A percentile compares a stretch with the other conserved stretches of the same genome.
Conservation (phyloP, 2,888 invertebrate genomes). For the Synergus gifuensis region DNA sequence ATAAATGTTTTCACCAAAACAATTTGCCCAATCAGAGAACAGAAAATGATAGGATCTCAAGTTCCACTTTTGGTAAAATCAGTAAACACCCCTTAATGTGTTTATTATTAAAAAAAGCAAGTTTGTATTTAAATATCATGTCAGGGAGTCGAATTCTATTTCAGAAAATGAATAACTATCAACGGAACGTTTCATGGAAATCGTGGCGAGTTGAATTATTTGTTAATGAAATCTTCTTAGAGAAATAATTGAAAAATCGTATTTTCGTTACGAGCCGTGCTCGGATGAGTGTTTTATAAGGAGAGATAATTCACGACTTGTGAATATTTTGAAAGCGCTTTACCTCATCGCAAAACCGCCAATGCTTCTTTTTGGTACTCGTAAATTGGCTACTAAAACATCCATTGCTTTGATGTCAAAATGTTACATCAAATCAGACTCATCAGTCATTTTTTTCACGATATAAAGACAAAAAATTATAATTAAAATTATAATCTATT, state of each 20-base stretch:
- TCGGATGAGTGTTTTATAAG: background rate
- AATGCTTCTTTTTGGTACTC: background rate
- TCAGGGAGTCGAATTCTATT: background rate
- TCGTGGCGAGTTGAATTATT: background rate
- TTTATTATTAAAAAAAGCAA: too few species aligned
- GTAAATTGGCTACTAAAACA: slow-evolving; percentile 21
- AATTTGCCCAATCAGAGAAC: background rate
- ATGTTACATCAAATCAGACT: background rate
- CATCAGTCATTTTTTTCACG: background rate
- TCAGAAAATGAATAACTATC: background rate
- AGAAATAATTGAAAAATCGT: slow-evolving; percentile 3
- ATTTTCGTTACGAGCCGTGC: background rate
- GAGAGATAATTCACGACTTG: background rate
- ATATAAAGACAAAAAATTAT: background rate
- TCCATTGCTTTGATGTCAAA: background rate
- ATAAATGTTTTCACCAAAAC: background rate
- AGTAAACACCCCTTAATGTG: too few species aligned
- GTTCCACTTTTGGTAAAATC: too few species aligned
- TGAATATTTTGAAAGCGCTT: slow-evolving; percentile 11
- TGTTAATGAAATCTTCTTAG: background rate
- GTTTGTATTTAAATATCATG: too few species aligned
- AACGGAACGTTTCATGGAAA: background rate
- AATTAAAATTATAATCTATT: background rate
- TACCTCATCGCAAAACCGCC: slow-evolving; percentile 9
- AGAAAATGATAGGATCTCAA: too few species aligned